Conservation (phyloP, 2,113 vertebrate species). For the Elaphurus davidianus region DNA sequence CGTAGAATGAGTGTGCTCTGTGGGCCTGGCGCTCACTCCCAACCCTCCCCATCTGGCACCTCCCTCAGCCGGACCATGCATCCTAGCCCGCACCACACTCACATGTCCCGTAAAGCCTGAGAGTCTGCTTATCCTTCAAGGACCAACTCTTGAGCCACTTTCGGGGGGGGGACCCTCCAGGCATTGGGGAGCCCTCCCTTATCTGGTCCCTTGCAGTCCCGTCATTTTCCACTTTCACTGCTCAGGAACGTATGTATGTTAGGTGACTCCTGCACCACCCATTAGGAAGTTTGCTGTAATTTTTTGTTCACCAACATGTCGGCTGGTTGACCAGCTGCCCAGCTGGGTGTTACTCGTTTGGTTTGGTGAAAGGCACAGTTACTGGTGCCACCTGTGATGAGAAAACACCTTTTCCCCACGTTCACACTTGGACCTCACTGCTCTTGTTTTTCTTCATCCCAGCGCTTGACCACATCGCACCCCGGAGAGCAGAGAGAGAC, state of each 20-base stretch:
- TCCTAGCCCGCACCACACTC: accelerated
- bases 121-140: not conserved
- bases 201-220: not conserved
- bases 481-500: constrained; percentile 96
- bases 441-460: constrained; percentile 33
- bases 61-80: not conserved
- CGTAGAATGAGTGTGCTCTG: not conserved
- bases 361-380: not conserved
- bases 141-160: not conserved
- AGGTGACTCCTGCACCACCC: not conserved
- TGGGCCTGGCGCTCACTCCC: not conserved
- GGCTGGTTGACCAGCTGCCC: not conserved
- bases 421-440: not conserved
- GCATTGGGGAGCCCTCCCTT: not conserved
- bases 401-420: accelerated
- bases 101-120: accelerated
- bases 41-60: no score
- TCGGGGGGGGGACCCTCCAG: not conserved
- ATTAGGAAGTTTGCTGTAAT: accelerated
- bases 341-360: not conserved
- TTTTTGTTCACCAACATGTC: not conserved
- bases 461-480: constrained; percentile 95
- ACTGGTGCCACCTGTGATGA: accelerated
- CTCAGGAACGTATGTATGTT: not conserved
- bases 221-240: not conserved